Percentiles rank a stretch among this genome's conserved stretches.
Evolutionary conservation across 2,888 invertebrate genomes (phyloP).

Genomic region (Teinopalpus imperialis): DNA sequence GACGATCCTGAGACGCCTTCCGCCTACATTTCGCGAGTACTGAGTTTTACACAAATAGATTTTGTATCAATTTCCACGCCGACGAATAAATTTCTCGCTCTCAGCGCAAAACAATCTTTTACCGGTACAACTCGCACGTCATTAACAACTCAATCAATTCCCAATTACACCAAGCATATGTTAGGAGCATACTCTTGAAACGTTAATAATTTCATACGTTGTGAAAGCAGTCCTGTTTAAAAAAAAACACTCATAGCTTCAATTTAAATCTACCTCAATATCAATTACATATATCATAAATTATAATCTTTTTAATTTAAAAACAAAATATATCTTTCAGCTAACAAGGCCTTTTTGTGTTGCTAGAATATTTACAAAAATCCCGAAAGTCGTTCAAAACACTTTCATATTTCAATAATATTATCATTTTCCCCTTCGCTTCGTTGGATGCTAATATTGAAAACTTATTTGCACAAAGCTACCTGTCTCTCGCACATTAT

Average conservation of each 20-base stretch:
- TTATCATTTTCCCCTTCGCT: conserved; percentile 15
- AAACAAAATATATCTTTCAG: too few species aligned
- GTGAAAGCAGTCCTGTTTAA: too few species aligned
- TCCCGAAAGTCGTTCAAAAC: conserved; percentile 11
- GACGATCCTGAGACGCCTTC: conserved; percentile 42
- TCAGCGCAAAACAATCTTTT: conserved; percentile 23
- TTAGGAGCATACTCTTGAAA: not conserved
- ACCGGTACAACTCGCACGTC: conserved; percentile 3
- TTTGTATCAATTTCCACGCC: conserved; percentile 27
- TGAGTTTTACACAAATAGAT: conserved; percentile 48
- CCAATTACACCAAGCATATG: not conserved
- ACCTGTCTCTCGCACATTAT: conserved; percentile 54
- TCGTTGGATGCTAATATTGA: conserved; percentile 39
- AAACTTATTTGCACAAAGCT: conserved; percentile 51
- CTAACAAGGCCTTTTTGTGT: too few species aligned
- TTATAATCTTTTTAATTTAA: too few species aligned
- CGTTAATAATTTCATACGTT: too few species aligned
- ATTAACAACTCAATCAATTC: conserved; percentile 15
- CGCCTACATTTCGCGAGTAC: conserved; percentile 54
- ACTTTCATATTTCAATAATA: conserved; percentile 23
- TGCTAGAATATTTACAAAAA: too few species aligned
- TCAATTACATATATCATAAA: too few species aligned
- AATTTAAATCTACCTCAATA: too few species aligned
- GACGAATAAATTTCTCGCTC: conserved; percentile 27
- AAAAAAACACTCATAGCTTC: too few species aligned